Conservation (phyloP, 2,888 invertebrate species). For the Trichopoda pennipes region DNA sequence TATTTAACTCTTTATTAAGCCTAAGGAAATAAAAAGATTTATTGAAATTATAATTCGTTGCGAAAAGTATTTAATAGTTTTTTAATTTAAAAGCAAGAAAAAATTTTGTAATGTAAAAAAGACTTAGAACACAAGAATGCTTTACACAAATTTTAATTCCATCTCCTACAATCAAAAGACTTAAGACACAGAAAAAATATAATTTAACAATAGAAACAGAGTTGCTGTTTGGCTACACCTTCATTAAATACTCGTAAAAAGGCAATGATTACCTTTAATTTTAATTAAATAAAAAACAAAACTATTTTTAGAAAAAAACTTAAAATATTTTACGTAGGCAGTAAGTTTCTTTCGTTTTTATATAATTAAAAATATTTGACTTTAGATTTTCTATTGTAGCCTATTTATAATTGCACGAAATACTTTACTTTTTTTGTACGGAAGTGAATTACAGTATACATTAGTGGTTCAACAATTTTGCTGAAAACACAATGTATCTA, state of each 20-base stretch:
- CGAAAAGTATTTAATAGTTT: slow-evolving; percentile 7
- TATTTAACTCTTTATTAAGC: slow-evolving; percentile 16
- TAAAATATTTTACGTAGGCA: too few relatives aligned
- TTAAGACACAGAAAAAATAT: slow-evolving; percentile 21
- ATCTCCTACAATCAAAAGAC: slow-evolving; percentile 23
- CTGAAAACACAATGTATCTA: too few relatives aligned
- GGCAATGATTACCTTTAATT: too few relatives aligned
- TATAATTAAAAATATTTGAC: too few relatives aligned
- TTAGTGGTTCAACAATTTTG: too few relatives aligned
- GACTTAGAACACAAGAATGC: slow-evolving; percentile 28
- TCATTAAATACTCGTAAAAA: background rate
- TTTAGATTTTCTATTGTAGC: too few relatives aligned
- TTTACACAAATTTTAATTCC: slow-evolving; percentile 5
- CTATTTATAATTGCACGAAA: too few relatives aligned
- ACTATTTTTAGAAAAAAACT: too few relatives aligned
- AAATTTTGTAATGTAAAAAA: slow-evolving; percentile 14
- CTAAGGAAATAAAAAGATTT: slow-evolving; percentile 43
- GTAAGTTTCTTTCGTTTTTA: too few relatives aligned
- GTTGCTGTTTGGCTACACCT: background rate
- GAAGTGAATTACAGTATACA: too few relatives aligned
- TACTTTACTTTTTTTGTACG: too few relatives aligned
- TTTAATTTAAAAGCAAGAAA: slow-evolving; percentile 5
- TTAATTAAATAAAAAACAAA: too few relatives aligned
- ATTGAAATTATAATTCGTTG: slow-evolving; percentile 37
- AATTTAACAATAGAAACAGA: background rate